Evolutionary conservation across 2,797 vertebrate species (phyloP).

Genomic region (Phalanger gymnotis): DNA sequence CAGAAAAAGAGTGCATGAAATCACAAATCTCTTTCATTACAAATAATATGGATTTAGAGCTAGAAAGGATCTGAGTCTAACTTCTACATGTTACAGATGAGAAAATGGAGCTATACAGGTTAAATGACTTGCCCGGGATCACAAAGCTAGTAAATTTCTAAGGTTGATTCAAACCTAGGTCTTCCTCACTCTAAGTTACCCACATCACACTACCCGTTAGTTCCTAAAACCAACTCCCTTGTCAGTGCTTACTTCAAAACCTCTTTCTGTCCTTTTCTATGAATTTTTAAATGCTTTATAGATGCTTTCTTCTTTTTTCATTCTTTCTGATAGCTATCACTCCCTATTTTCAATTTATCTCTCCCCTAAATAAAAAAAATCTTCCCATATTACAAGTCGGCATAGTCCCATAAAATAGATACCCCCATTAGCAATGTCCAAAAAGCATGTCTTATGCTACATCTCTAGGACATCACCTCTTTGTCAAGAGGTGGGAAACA

Average conservation of each 20-base stretch:
- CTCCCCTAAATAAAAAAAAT: not conserved
- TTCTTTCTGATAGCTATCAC: not conserved
- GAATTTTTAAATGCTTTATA: not conserved
- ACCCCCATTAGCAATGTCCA: not conserved
- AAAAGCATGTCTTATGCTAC: not conserved
- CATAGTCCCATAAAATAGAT: not conserved
- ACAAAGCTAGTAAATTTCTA: not conserved
- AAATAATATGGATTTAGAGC: not conserved
- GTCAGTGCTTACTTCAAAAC: not conserved
- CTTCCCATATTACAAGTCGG: not conserved
- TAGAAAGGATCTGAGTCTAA: not conserved
- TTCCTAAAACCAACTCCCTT: not conserved
- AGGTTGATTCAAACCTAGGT: not conserved
- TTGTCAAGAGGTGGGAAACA: not conserved
- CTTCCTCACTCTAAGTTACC: not conserved
- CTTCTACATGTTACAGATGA: not conserved
- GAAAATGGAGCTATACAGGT: not conserved
- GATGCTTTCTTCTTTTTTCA: not conserved
- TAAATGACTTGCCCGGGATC: not conserved
- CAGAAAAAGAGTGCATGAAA: not conserved
- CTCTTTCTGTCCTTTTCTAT: not conserved
- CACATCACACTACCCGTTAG: not conserved
- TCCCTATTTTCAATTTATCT: not conserved
- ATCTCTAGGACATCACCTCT: not conserved
- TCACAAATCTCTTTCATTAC: not conserved